Evolutionary conservation across 2,797 vertebrate species (phyloP), one percentile per base, ranked within the genome.

Genomic region (Galago senegalensis): DNA sequence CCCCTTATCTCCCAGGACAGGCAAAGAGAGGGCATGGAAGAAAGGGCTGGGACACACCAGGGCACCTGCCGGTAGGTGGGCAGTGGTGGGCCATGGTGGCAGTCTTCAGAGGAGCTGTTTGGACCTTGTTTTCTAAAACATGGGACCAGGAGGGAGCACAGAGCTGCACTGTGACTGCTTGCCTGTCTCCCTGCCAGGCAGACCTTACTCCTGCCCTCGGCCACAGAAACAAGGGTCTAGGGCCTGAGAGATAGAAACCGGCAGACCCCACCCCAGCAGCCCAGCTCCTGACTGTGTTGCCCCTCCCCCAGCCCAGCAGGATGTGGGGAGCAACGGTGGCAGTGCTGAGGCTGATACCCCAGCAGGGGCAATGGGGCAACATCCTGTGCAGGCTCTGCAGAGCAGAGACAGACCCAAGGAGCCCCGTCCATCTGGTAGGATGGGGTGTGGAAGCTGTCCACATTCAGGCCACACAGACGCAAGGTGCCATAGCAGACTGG

Each of bases 1-100:
- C 9, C 70, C 4, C 0, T 2, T n/a, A 1, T 5, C 37, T 49
- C 2, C 14, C 3, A 3, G 23, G 27, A 4, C 0, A 0, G 18
- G 9, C 7, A 10, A 20, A 69, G 29, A 58, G 25, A 12, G 49
- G 31, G n/a, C 21, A 20, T 6, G 0, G 29, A 11, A 58, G 37
- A 9, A 37, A 77, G 61, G 43, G 76, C 56, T 56, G 23, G 7
- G 29, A 43, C 49, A 14, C 49, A 53, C 49, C 49, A 53, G 14
- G 49, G 49, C 49, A 53, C 49, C 49, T 53, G 49, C 49, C 14
- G 3, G 49, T 53, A 14, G 49, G 49, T 53, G 49, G 49, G 49
- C 49, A 53, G 49, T 53, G 49, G 14, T 43, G 3, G 18, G 25
- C 11, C 11, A 9, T 13, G 37, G 81, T 9, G 2, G 20, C 16